Evolutionary conservation across 2,113 vertebrate genomes (phyloP).

Genomic region (Pantherophis guttatus): DNA sequence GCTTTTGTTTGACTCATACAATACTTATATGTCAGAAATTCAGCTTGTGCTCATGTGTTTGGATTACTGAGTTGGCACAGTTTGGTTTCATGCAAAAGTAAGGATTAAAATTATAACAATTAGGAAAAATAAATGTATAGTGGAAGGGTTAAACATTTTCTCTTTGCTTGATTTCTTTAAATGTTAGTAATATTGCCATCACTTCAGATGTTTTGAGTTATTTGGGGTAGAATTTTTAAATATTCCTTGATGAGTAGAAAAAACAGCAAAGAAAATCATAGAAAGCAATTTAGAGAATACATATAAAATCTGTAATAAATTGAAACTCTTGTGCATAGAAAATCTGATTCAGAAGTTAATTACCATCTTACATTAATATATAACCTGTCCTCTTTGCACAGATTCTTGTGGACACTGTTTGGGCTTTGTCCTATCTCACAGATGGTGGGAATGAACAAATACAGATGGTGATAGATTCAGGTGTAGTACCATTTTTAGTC

Average conservation of each 20-base stretch:
- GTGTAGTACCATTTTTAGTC: constrained; percentile 95
- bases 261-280: neutral
- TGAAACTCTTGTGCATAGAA: neutral
- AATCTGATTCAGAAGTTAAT: neutral
- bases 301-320: constrained; percentile 4
- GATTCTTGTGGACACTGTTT: constrained; percentile 99
- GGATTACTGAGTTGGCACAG: no score
- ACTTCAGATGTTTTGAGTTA: neutral
- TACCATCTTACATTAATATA: neutral
- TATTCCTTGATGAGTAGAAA: neutral
- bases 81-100: neutral
- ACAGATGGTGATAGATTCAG: constrained; percentile 99
- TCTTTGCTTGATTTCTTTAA: neutral
- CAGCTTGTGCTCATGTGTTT: neutral
- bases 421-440: constrained; percentile 97
- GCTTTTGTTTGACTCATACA: neutral
- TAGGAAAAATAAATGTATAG: neutral
- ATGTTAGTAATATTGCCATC: neutral
- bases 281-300: neutral
- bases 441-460: constrained; percentile 98
- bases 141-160: neutral
- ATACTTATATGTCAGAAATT: neutral
- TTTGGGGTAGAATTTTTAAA: neutral
- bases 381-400: constrained; percentile 54
- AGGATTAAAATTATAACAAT: neutral